Evolutionary conservation across 2,888 invertebrate species (phyloP).

Genomic region (Tanytarsus gracilentus): DNA sequence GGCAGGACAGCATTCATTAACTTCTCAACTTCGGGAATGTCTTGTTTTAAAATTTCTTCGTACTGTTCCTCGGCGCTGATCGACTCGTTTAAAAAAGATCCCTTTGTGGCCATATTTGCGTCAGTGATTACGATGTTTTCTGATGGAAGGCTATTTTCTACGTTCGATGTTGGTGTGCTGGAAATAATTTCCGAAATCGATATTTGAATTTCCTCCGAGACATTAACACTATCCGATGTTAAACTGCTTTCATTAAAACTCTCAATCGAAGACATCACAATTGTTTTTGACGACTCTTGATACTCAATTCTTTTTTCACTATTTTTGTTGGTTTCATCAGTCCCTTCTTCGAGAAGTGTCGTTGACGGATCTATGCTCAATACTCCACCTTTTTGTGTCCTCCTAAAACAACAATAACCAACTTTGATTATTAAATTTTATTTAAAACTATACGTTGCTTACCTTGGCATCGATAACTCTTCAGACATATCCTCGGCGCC

Average conservation of each 20-base stretch:
- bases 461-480: conserved; percentile 6
- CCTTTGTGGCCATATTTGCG: not conserved
- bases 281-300: not conserved
- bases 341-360: conserved; percentile 30
- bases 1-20: conserved; percentile 52
- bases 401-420: too few relatives aligned
- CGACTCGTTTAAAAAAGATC: conserved; percentile 8
- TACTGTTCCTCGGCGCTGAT: conserved; percentile 3
- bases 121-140: conserved; percentile 11
- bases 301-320: not conserved
- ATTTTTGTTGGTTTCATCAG: conserved; percentile 10
- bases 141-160: conserved; percentile 13
- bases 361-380: conserved; percentile 30
- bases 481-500: conserved; percentile 17
- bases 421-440: too few relatives aligned
- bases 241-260: not conserved
- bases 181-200: conserved; percentile 2
- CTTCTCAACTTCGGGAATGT: conserved; percentile 50
- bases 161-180: conserved; percentile 25
- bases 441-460: too few relatives aligned
- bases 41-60: conserved; percentile 38
- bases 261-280: not conserved
- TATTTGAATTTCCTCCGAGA: not conserved
- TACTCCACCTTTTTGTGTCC: conserved; percentile 20
- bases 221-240: not conserved